These are phyloP conservation scores for Kryphioiulus occultus DNA, from an alignment of 2,888 invertebrate species.

Conservation along the genomic window DNA sequence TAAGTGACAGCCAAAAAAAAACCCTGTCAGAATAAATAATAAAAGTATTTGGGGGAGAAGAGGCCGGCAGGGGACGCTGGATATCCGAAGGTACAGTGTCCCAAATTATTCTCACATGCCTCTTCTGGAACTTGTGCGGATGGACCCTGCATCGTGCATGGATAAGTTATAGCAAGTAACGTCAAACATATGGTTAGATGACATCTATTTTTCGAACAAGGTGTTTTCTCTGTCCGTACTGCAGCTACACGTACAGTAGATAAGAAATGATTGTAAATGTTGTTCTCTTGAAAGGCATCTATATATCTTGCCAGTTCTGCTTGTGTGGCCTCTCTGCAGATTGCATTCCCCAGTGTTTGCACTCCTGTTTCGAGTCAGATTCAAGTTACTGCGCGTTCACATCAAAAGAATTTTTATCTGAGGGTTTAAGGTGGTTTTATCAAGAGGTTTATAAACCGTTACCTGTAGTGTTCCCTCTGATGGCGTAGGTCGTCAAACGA, in stretches of 20 bases:
- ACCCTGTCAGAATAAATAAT: conserved; percentile 16
- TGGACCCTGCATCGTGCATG: too few species aligned
- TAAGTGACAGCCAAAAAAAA: neutral
- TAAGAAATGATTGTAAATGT: neutral
- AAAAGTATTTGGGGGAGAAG: neutral
- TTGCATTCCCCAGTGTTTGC: neutral
- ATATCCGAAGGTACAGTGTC: neutral
- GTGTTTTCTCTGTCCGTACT: neutral
- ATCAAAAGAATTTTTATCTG: neutral
- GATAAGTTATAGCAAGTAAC: too few species aligned
- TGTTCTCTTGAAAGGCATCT: neutral
- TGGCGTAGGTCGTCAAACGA: neutral
- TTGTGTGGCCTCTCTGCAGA: conserved; percentile 13
- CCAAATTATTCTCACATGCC: neutral
- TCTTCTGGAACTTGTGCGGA: neutral
- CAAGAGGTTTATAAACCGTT: neutral
- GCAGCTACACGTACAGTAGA: neutral
- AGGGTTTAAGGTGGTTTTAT: neutral
- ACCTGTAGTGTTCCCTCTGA: neutral
- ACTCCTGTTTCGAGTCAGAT: neutral
- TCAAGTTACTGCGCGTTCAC: conserved; percentile 1
- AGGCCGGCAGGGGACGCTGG: neutral
- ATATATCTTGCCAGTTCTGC: conserved; percentile 16
- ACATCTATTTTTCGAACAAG: neutral
- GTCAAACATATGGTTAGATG: too few species aligned